Conservation (phyloP, 2,797 vertebrate species). For the Poeciliopsis paucimaculata region DNA sequence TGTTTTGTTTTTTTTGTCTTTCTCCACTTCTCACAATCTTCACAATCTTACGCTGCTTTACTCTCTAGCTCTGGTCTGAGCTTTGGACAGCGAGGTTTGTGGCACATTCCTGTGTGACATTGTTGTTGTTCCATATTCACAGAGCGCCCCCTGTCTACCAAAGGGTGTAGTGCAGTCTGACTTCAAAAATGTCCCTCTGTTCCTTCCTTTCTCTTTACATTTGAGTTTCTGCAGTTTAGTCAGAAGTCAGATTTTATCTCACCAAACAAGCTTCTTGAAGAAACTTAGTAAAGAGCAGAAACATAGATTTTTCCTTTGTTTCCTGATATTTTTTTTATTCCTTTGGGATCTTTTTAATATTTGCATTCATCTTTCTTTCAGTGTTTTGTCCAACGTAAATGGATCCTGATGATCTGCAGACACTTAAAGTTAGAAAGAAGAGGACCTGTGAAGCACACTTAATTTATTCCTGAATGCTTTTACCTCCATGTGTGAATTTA, state of each 20-base stretch:
- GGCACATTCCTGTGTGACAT: slow-evolving; percentile 51
- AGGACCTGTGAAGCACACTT: slow-evolving; percentile 54
- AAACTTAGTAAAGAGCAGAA: not conserved
- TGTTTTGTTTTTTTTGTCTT: slow-evolving; percentile 29
- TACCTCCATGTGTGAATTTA: slow-evolving; percentile 33
- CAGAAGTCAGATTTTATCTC: not conserved
- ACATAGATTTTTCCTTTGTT: not conserved
- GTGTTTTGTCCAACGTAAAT: slow-evolving; percentile 92
- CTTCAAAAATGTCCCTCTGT: slow-evolving; percentile 27
- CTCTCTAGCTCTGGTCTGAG: slow-evolving; percentile 89
- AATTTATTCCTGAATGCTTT: slow-evolving; percentile 67
- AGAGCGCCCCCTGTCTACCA: slow-evolving; percentile 39
- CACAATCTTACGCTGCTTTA: slow-evolving; percentile 77
- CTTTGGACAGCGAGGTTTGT: slow-evolving; percentile 88
- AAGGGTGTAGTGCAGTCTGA: slow-evolving; percentile 50
- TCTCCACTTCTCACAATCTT: slow-evolving; percentile 32
- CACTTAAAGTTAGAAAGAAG: slow-evolving; percentile 30
- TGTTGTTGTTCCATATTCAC: slow-evolving; percentile 48
- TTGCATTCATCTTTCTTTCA: slow-evolving; percentile 67
- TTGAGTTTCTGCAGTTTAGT: not conserved
- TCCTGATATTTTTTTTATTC: slow-evolving; percentile 10
- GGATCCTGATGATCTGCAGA: slow-evolving; percentile 20
- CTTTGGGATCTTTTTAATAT: not conserved
- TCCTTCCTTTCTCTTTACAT: not conserved
- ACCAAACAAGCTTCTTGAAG: not conserved